Evolutionary conservation across 1,140 invertebrate species (phyloP), one percentile per base, ranked within the genome.

Genomic region (Yoshiicerus persimilis): DNA sequence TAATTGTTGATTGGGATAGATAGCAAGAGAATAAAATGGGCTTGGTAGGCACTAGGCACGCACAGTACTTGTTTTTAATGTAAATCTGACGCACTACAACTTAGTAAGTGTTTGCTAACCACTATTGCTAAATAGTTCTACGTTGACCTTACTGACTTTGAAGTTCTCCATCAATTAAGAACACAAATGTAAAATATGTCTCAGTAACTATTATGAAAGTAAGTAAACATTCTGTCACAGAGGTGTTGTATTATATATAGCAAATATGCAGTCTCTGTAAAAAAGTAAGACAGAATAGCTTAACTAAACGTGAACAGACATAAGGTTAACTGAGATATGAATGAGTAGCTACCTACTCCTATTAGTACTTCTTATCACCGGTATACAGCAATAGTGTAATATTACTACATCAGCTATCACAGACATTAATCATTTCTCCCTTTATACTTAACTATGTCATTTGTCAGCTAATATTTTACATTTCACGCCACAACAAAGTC

Each of bases 371-470:
- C 47, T 4, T n/a, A n/a, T n/a, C n/a, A n/a, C n/a, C n/a, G n/a
- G n/a, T n/a, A n/a, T n/a, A n/a, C n/a, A n/a, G n/a, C n/a, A n/a
- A n/a, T n/a, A n/a, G n/a, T n/a, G n/a, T n/a, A n/a, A 66, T 16
- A n/a, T 66, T 16, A 66, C 62, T 66, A n/a, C 62, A 23, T 66
- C 75, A 38, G 13, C 75, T 80, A 13, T 38, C 30, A 80, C 10
- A 5, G 32, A 23, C 75, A 80, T 80, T 80, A 80, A 80, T 80
- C 75, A 80, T 80, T 80, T 38, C 75, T 80, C 75, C 75, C 75
- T 36, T 34, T 80, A 36, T 80, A 80, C 36, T 80, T 34, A 80
- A 80, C 34, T 34, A 34, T 80, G 75, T 80, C 75, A 80, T 80
- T 80, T 80, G 75, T 80, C 75, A 80, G 34, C 34, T 4, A 80